Evolutionary conservation across 2,113 vertebrate species (phyloP).

Genomic region (Melanotaenia duboulayi): DNA sequence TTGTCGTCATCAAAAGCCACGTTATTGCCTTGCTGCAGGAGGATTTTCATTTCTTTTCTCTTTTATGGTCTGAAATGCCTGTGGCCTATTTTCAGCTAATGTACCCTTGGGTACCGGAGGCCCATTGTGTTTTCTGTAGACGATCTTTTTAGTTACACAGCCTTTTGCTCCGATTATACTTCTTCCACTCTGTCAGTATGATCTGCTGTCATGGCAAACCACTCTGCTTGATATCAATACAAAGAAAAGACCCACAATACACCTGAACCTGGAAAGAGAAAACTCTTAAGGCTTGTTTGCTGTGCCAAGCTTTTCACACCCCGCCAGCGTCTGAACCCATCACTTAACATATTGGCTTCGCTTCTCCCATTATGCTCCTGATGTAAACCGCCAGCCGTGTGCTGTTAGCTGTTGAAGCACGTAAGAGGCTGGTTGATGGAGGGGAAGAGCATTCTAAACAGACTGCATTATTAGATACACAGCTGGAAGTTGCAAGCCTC

Average conservation of each 20-base stretch:
- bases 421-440: conserved; percentile 66
- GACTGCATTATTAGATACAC: conserved; percentile 68
- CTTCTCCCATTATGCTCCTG: conserved; percentile 52
- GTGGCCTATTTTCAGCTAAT: conserved; percentile 74
- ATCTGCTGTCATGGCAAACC: conserved; percentile 64
- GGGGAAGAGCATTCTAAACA: conserved; percentile 69
- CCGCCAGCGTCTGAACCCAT: conserved; percentile 49
- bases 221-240: conserved; percentile 55
- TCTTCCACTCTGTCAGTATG: conserved; percentile 58
- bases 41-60: conserved; percentile 65
- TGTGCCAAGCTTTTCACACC: conserved; percentile 53
- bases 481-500: conserved; percentile 73
- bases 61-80: conserved; percentile 71
- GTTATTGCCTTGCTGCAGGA: conserved; percentile 66
- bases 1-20: conserved; percentile 68
- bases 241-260: conserved; percentile 56
- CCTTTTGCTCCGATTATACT: conserved; percentile 61
- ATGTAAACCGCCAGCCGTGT: conserved; percentile 60
- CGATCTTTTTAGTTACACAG: conserved; percentile 73
- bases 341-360: conserved; percentile 54
- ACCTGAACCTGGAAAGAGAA: conserved; percentile 58
- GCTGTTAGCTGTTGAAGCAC: conserved; percentile 65
- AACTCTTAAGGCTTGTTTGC: conserved; percentile 51
- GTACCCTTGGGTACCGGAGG: conserved; percentile 60
- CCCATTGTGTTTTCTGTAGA: conserved; percentile 69